Percentiles rank a stretch among this genome's conserved stretches.
Evolutionary conservation across 2,888 invertebrate species (phyloP).

Genomic region (Timandra comae): DNA sequence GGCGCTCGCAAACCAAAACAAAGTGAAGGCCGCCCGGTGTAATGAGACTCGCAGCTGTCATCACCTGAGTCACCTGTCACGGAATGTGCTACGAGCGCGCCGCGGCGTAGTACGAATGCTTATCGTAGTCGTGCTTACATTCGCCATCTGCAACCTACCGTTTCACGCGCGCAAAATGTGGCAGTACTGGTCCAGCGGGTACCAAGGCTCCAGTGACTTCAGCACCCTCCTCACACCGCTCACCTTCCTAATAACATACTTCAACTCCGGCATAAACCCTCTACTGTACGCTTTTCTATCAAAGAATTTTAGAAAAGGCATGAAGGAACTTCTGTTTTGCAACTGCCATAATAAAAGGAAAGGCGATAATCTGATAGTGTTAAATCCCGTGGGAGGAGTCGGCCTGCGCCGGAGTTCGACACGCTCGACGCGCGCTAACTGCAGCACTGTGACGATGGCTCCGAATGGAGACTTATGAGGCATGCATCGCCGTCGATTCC

Average conservation of each 20-base stretch:
- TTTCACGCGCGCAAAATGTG: slow-evolving; percentile 92
- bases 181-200: slow-evolving; percentile 86
- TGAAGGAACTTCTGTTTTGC: slow-evolving; percentile 87
- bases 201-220: slow-evolving; percentile 83
- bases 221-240: slow-evolving; percentile 88
- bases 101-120: slow-evolving; percentile 92
- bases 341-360: slow-evolving; percentile 57
- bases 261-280: slow-evolving; percentile 94
- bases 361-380: slow-evolving; percentile 57
- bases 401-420: slow-evolving; percentile 67
- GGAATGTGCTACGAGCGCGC: slow-evolving; percentile 86
- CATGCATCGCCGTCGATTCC: slow-evolving; percentile 55
- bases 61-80: slow-evolving; percentile 83
- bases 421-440: slow-evolving; percentile 71
- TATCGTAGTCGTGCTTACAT: slow-evolving; percentile 91
- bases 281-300: slow-evolving; percentile 91
- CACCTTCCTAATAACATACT: slow-evolving; percentile 90
- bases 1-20: slow-evolving; percentile 30
- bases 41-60: slow-evolving; percentile 73
- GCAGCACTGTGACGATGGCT: slow-evolving; percentile 73
- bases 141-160: slow-evolving; percentile 92
- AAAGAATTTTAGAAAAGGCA: slow-evolving; percentile 88
- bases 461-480: slow-evolving; percentile 72
- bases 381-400: slow-evolving; percentile 62
- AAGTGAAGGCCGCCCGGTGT: slow-evolving; percentile 49